These are phyloP conservation scores for Gyps fulvus DNA, from an alignment of 2,113 vertebrate genomes.

Conservation along the genomic window DNA sequence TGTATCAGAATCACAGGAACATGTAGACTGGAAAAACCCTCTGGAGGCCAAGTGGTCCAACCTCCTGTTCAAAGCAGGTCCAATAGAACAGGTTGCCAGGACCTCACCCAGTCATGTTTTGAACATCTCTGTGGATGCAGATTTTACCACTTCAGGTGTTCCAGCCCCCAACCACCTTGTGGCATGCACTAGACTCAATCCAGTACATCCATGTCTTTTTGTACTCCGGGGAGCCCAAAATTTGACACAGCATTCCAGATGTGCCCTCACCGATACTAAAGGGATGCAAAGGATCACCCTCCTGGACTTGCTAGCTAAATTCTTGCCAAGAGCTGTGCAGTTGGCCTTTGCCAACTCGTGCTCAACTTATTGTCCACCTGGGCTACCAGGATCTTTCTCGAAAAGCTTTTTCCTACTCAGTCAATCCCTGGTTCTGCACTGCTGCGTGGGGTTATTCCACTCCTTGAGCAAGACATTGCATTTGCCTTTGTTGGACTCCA, in stretches of 20 bases:
- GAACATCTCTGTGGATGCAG: background rate
- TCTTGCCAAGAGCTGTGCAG: background rate
- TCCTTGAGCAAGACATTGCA: background rate
- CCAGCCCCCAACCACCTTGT: background rate
- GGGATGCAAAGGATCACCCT: background rate
- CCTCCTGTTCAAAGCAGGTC: background rate
- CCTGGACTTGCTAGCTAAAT: background rate
- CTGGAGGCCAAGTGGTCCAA: background rate
- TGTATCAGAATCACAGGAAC: background rate
- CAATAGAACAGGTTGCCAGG: background rate
- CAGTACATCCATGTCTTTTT: background rate
- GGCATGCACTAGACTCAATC: background rate
- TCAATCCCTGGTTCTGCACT: background rate
- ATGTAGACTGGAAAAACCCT: background rate
- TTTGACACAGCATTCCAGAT: background rate
- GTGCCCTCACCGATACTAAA: background rate
- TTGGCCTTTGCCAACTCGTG: background rate
- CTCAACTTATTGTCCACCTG: background rate
- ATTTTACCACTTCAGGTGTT: background rate
- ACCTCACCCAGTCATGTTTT: background rate
- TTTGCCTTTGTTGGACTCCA: background rate
- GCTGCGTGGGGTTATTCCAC: rapidly evolving
- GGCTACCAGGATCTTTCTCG: background rate
- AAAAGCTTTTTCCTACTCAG: background rate
- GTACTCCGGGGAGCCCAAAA: background rate